A percentile compares a stretch with the other conserved stretches of the same genome.
phyloP scores from a whole-genome alignment of 2,113 vertebrate species.

The Notarius quadriscutis region DNA sequence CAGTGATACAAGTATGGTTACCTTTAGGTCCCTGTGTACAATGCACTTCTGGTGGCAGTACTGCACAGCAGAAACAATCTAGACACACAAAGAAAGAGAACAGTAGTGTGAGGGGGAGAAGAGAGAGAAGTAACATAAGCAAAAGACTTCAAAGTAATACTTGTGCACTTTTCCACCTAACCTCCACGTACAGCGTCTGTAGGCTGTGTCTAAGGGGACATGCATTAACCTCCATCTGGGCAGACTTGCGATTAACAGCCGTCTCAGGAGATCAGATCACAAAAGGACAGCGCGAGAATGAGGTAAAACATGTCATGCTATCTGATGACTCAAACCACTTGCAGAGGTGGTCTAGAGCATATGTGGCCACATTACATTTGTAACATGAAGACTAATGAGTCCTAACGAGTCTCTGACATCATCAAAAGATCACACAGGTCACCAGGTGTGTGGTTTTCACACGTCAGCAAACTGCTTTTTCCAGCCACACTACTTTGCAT shows the following conservation, averaged over 20 bases:
- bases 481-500: not conserved
- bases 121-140: not conserved
- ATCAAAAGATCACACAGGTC: too few relatives aligned
- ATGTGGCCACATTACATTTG: not conserved
- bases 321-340: constrained; percentile 15
- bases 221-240: not conserved
- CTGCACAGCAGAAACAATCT: constrained; percentile 95
- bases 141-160: not conserved
- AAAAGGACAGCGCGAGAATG: not conserved
- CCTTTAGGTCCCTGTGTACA: constrained; percentile 92
- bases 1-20: constrained; percentile 59
- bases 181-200: not conserved
- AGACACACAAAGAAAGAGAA: not conserved
- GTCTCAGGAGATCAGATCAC: not conserved
- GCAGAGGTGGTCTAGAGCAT: not conserved
- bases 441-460: not conserved
- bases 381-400: not conserved
- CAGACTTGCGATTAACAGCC: constrained; percentile 7
- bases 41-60: constrained; percentile 94
- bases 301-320: not conserved
- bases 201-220: not conserved
- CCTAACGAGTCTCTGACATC: not conserved
- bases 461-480: not conserved
- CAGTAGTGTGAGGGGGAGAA: not conserved
- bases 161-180: not conserved